Base-by-base conservation (phyloP, 2,797 vertebrate genomes). In the Syncerus caffer region DNA sequence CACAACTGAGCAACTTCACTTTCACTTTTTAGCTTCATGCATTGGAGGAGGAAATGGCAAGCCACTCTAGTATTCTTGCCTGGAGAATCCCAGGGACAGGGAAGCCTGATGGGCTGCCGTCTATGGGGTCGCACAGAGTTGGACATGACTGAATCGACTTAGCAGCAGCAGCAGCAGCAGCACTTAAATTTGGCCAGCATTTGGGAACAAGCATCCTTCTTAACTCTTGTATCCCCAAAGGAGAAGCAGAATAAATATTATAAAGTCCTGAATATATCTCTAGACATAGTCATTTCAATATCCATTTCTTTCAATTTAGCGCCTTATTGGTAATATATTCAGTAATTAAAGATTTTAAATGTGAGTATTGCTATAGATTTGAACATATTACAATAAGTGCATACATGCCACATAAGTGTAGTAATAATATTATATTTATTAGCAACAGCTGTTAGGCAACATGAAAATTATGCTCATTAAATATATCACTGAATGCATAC, bases 291-390 rank as follows among this genome's bases (percentile, higher is more conserved):
- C 27, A 92, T 38, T 93, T 94, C 34, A 8, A 12, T 96, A 80
- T 7, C 17, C 34, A 1, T 80, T 89, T 97, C 16, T 96, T 67
- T 27, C 5, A 90, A 19, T 51, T 95, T 47, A 93, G 0, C 80
- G 3, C 23, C 7, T 88, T 78, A 95, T 42, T 84, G 45, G 60
- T 95, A 95, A 60, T 50, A 57, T 87, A 34, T 71, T 96, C 14
- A 76, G 14, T 88, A 92, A 55, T 67, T 90, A 84, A 92, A 84
- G 7, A 85, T 71, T 97, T 93, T 90, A 90, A 76, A 76, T 93
- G 27, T 95, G 80, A 90, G 25, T 89, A 31, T 90, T 90, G 47
- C 14, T 87, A 1, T 87, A 51, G 13, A 84, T 88, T 88, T 96
- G 31, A 89, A 84, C 16, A 51, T 93, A 64, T 9, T 55, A 60